A percentile compares a stretch with the other conserved stretches of the same genome.
phyloP scores from a whole-genome alignment of 2,113 vertebrate genomes.

The human region DNA sequence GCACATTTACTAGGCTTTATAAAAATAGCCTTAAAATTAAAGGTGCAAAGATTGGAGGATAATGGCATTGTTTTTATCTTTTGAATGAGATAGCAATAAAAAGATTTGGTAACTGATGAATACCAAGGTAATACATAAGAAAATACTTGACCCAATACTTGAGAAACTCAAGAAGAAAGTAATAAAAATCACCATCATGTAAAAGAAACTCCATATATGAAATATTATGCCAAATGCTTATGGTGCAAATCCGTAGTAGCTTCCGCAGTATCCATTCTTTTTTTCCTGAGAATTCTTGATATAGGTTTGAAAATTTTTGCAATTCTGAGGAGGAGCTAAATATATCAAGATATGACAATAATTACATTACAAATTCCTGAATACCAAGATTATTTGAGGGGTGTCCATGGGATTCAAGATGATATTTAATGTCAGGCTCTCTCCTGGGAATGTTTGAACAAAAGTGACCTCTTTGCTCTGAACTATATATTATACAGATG shows the following conservation, averaged over 20 bases:
- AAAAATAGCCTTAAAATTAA: constrained; percentile 28
- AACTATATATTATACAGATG: background rate
- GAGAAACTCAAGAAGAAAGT: background rate
- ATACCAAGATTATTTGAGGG: constrained; percentile 31
- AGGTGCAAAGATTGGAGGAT: background rate
- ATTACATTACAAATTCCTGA: background rate
- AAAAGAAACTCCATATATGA: background rate
- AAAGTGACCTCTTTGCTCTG: background rate
- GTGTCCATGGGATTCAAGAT: background rate
- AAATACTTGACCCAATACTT: background rate
- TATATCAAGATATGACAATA: background rate
- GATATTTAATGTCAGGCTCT: background rate
- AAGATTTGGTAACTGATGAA: background rate
- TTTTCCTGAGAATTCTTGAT: background rate
- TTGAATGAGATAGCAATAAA: background rate
- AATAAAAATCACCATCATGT: background rate
- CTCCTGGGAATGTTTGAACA: background rate
- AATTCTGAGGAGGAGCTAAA: background rate
- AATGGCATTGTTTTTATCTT: background rate
- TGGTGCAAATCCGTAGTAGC: background rate
- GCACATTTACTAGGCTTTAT: background rate
- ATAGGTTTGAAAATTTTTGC: background rate
- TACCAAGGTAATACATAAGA: background rate
- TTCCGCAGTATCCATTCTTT: background rate
- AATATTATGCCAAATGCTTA: background rate